phyloP scores from a whole-genome alignment of 1,140 invertebrate species.

The Bombus terrestris region DNA sequence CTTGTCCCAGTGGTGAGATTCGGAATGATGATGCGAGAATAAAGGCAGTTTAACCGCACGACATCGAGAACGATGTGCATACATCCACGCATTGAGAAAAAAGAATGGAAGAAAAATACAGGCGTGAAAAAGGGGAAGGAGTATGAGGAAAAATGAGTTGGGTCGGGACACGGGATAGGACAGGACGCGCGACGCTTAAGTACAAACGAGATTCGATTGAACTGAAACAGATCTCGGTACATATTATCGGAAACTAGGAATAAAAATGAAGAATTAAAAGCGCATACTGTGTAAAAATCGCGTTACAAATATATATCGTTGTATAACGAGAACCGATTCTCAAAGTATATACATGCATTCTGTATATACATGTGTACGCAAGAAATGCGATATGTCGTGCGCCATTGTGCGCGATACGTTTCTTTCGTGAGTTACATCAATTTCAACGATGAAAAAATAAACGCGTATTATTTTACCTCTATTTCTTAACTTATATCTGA shows the following conservation, averaged over 20 bases:
- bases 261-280: background rate
- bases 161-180: no score
- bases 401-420: background rate
- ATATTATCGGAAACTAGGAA: background rate
- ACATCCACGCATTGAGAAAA: background rate
- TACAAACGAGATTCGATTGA: slow-evolving; percentile 18
- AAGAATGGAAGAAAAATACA: no score
- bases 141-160: no score
- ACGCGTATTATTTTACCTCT: slow-evolving; percentile 34
- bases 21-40: slow-evolving; percentile 17
- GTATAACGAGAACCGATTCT: background rate
- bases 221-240: background rate
- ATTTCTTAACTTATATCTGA: slow-evolving; percentile 29
- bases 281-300: background rate
- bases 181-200: background rate
- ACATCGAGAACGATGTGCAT: background rate
- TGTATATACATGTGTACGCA: background rate
- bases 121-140: no score
- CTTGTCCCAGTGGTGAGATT: slow-evolving; percentile 12
- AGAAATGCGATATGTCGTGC: background rate
- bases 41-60: background rate
- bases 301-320: background rate
- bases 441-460: slow-evolving; percentile 39
- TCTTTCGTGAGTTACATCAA: background rate
- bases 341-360: background rate